Evolutionary conservation across 2,113 vertebrate species (phyloP).

Genomic region (Sisor rabdophorus): DNA sequence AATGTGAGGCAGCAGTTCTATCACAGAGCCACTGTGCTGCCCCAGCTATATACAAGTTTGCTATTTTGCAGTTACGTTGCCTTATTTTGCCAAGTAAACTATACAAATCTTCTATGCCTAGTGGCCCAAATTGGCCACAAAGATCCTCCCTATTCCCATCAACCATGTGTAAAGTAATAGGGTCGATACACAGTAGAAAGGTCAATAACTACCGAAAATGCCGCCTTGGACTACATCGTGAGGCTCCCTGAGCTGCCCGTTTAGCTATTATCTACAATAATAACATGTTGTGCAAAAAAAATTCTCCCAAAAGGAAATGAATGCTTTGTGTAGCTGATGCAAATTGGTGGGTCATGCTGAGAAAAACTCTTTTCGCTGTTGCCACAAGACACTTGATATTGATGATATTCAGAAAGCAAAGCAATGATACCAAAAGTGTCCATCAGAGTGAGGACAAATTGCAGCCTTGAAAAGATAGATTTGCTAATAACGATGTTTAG

Average conservation of each 20-base stretch:
- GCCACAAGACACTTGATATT: not conserved
- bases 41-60: no score
- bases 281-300: not conserved
- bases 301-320: not conserved
- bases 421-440: not conserved
- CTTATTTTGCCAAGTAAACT: not conserved
- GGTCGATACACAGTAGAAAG: not conserved
- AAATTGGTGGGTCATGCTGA: not conserved
- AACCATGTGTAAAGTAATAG: constrained; percentile 1
- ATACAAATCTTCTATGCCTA: not conserved
- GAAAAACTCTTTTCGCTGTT: not conserved
- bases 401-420: not conserved
- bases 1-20: no score
- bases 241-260: not conserved
- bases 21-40: no score
- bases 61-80: not conserved
- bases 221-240: not conserved
- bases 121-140: not conserved
- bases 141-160: not conserved
- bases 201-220: not conserved
- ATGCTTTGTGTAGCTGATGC: not conserved
- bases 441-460: not conserved
- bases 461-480: not conserved
- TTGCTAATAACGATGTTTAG: not conserved
- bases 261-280: not conserved